Percentiles rank a stretch among this genome's conserved stretches.
These are phyloP conservation scores for Anomalospiza imberbis DNA, from an alignment of 2,797 vertebrate species.

Conservation along the genomic window DNA sequence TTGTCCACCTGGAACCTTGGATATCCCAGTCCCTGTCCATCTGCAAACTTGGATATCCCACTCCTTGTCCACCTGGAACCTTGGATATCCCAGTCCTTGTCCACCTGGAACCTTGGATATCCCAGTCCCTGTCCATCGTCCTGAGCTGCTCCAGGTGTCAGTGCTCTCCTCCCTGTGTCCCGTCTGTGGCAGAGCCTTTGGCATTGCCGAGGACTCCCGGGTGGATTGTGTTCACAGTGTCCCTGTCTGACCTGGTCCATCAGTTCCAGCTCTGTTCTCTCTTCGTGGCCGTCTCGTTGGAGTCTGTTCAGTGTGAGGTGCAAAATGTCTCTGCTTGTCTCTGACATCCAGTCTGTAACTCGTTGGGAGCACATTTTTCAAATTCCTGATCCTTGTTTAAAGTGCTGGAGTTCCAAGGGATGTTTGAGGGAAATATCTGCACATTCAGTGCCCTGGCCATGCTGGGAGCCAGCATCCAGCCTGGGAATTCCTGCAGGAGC, in stretches of 20 bases:
- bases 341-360: neutral
- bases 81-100: no score
- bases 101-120: no score
- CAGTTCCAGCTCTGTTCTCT: neutral
- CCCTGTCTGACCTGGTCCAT: neutral
- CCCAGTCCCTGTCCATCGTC: neutral
- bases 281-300: neutral
- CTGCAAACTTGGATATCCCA: no score
- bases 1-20: rapidly evolving
- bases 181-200: neutral
- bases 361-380: rapidly evolving
- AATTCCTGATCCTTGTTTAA: neutral
- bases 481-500: neutral
- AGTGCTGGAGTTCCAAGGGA: neutral
- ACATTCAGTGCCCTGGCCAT: neutral
- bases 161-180: neutral
- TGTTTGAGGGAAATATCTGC: neutral
- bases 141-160: neutral
- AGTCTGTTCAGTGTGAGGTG: neutral
- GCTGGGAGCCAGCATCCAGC: neutral
- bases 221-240: neutral
- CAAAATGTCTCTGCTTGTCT: neutral
- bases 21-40: neutral
- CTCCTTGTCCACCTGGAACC: no score
- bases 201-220: neutral